These are phyloP conservation scores for Spatula versicolor DNA, from an alignment of 2,797 vertebrate genomes.

Conservation along the genomic window DNA sequence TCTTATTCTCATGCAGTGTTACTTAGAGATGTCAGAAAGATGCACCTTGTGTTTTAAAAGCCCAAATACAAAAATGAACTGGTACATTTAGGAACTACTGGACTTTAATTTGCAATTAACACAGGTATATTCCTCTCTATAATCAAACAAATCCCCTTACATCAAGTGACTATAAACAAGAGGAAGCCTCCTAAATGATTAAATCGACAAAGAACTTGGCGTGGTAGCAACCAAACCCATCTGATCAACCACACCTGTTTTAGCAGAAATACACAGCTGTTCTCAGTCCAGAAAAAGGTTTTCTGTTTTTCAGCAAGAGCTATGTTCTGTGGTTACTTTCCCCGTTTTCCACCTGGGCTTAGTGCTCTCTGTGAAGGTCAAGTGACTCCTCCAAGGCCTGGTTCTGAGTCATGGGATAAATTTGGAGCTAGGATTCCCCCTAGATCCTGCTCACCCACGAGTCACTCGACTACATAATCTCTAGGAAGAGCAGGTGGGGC, in stretches of 20 bases:
- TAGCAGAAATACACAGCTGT: neutral
- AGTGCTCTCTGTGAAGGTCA: neutral
- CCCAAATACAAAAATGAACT: neutral
- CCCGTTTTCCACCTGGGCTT: neutral
- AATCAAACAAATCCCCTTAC: neutral
- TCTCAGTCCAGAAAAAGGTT: neutral
- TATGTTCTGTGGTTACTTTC: neutral
- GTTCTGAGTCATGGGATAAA: constrained; percentile 32
- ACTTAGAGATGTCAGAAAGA: neutral
- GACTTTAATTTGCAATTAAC: neutral
- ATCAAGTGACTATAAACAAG: neutral
- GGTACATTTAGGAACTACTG: neutral
- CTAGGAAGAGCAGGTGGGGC: neutral
- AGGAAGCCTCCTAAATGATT: neutral
- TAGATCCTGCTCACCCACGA: neutral
- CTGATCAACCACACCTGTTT: neutral
- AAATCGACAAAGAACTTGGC: neutral
- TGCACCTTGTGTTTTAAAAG: neutral
- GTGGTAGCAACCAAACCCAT: neutral
- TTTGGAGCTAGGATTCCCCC: constrained; percentile 25
- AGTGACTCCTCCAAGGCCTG: neutral
- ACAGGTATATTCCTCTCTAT: neutral
- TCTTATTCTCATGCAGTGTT: constrained; percentile 4
- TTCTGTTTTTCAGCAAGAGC: neutral
- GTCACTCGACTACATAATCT: neutral